Base-by-base conservation (phyloP, 1,140 invertebrate genomes). In the Rhopalosiphum padi region DNA sequence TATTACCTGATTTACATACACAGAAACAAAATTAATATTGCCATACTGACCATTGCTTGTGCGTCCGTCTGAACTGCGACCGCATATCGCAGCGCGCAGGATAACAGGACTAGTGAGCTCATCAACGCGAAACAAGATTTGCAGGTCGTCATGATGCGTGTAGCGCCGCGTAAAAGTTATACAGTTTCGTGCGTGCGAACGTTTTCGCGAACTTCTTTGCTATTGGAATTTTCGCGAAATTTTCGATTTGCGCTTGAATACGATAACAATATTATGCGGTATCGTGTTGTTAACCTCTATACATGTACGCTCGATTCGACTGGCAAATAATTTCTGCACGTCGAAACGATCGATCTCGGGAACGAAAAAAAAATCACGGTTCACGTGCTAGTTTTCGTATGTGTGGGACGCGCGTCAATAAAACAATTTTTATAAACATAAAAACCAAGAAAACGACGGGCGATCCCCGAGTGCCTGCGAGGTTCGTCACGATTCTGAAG, bases 1-100 rank as follows among this genome's bases (percentile, higher is more conserved):
- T 51, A 3, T 51, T 51, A 51, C 48, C 48, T 18, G 3, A 51
- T 51, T 51, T 3, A 55, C 60, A 5, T 77, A 21, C 30, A 4
- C 15, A n/a, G n/a, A 77, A 77, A 77, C 15, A 83, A 35, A 35
- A 35, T 37, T 82, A 82, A 82, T 11, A 83, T 85, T 35, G n/a
- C 30, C 15, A 83, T 86, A 93, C 91, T 93, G 22, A 93, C 91
- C 91, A 93, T 93, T 15, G 91, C 91, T n/a, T 93, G 91, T n/a
- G 91, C 91, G 91, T 93, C 91, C 35, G 91, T 93, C 30, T 93
- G 91, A 15, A 93, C 82, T 30, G n/a, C 91, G 23, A 35, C 51
- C 8, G 91, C 25, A 51, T 9, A 22, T n/a, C n/a, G 82, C 48
- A n/a, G 8, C 15, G 48, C 4, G 82, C 91, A 93, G 1, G 48